Evolutionary conservation across 1,140 invertebrate genomes (phyloP), one percentile per base, ranked within the genome.

Genomic region (Drosophila truncata): DNA sequence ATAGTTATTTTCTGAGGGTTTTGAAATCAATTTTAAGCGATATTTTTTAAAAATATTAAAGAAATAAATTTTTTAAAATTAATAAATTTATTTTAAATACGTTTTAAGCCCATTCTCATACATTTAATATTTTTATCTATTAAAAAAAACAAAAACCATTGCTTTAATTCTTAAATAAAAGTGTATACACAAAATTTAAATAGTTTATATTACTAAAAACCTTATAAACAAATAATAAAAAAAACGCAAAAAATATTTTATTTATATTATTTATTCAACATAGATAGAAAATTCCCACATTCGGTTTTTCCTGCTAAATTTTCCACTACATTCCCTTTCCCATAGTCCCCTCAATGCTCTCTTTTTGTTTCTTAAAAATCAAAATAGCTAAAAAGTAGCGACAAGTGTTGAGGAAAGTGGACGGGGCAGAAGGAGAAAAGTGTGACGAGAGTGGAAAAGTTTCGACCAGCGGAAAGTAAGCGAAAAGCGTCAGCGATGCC

Each of bases 331-430:
- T 52, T 49, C 20, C 33, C 37, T 14, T 14, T 9, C 50, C 37
- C 18, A 20, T 8, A 20, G 6, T 58, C 18, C 5, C 9, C 37
- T 31, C 8, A 42, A 10, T 37, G 31, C 73, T 67, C 57, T 63
- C 66, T 83, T 82, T 88, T 88, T 88, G 84, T 87, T 87, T 83
- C 77, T 84, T 63, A 83, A 88, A 87, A 88, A 87, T 87, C 84
- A 87, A 87, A 87, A 87, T 87, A 87, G 84, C 84, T 84, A 87
- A 87, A 87, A 87, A 84, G 84, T 88, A 90, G 84, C 84, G 84
- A 87, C 84, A 87, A 87, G 84, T 87, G 83, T 78, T 88, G 50
- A 41, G 82, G 47, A 10, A 39, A 69, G 44, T 46, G 59, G 14
- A 25, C 29, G 44, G 64, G 46, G 31, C n/a, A n/a, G 27, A 25